Evolutionary conservation across 2,888 invertebrate genomes (phyloP).

Genomic region (Luperina nickerlii): DNA sequence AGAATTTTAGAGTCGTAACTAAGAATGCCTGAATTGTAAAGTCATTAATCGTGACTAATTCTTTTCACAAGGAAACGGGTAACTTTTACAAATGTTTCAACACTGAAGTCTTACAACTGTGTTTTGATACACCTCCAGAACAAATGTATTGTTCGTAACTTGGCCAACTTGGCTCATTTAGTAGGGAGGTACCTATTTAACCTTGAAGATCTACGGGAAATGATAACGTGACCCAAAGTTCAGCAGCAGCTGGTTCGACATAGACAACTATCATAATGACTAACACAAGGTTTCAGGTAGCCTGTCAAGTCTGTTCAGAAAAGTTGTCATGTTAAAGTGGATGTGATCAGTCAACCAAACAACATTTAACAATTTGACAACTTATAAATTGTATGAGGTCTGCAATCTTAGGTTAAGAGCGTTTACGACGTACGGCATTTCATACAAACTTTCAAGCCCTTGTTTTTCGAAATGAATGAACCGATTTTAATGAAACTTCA

Average conservation of each 20-base stretch:
- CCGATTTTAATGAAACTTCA: no score
- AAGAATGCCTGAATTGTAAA: not conserved
- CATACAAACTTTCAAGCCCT: no score
- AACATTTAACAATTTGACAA: not conserved
- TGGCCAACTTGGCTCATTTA: constrained; percentile 7
- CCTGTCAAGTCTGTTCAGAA: not conserved
- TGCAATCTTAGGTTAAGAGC: not conserved
- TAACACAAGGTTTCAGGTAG: not conserved
- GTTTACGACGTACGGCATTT: not conserved
- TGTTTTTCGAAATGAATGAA: no score
- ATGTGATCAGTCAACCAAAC: not conserved
- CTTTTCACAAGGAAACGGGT: not conserved
- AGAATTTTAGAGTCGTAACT: not conserved
- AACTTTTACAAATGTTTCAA: not conserved
- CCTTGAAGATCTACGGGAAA: constrained; percentile 15
- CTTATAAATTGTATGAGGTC: not conserved
- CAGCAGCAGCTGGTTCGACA: not conserved
- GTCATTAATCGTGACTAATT: not conserved
- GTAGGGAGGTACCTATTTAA: constrained; percentile 2
- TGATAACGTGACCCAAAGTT: constrained; percentile 40
- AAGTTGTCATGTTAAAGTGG: not conserved
- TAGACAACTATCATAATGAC: constrained; percentile 14
- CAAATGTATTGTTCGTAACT: constrained; percentile 28
- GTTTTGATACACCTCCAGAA: constrained; percentile 16
- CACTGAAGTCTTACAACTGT: constrained; percentile 12